Evolutionary conservation across 2,113 vertebrate genomes (phyloP).

Genomic region (Burhinus bistriatus): DNA sequence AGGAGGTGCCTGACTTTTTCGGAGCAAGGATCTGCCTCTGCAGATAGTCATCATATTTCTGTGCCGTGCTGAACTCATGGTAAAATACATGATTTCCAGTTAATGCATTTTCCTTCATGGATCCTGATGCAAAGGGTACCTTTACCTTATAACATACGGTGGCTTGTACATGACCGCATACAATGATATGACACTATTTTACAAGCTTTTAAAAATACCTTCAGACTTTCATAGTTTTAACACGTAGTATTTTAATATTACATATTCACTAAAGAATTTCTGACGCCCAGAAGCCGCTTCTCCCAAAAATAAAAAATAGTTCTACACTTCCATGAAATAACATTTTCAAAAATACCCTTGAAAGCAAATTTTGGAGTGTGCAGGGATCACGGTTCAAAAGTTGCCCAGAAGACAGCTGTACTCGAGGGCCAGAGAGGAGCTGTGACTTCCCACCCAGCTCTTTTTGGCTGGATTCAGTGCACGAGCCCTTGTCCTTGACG

Average conservation of each 20-base stretch:
- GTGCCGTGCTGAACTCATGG: too few relatives aligned
- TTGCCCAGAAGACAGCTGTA: background rate
- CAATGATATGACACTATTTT: background rate
- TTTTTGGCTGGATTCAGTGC: too few relatives aligned
- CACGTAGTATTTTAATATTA: background rate
- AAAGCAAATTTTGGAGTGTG: background rate
- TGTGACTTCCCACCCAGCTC: background rate
- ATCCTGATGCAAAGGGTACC: background rate
- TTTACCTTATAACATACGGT: too few relatives aligned
- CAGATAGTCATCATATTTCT: background rate
- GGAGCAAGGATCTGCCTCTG: background rate
- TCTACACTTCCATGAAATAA: background rate
- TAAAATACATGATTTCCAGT: background rate
- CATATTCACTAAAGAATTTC: background rate
- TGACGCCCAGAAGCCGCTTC: background rate
- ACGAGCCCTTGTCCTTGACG: background rate
- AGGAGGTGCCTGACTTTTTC: background rate
- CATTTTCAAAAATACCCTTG: background rate
- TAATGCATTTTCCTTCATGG: background rate
- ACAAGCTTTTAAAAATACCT: background rate
- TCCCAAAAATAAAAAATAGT: background rate
- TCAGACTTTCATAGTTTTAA: background rate
- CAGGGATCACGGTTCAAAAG: fast-evolving
- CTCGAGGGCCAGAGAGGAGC: too few relatives aligned
- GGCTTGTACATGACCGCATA: background rate